Conservation (phyloP, 2,797 vertebrate genomes). For the Macrochelys suwanniensis region DNA sequence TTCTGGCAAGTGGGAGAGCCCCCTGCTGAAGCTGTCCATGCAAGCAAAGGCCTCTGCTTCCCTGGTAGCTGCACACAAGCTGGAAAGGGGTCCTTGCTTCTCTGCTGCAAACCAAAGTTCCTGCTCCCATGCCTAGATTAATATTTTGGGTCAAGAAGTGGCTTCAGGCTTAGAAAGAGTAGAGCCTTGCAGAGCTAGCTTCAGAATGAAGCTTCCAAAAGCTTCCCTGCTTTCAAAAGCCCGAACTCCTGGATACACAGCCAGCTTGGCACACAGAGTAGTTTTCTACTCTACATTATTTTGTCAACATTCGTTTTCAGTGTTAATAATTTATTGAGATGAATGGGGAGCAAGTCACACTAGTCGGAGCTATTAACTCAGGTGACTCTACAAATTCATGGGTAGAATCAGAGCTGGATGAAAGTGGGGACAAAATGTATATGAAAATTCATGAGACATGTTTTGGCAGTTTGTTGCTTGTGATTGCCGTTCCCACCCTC, state of each 20-base stretch:
- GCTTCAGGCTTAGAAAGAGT: background rate
- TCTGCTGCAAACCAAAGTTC: background rate
- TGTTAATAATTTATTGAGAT: slow-evolving; percentile 8
- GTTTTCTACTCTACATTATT: background rate
- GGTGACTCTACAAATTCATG: background rate
- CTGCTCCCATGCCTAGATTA: background rate
- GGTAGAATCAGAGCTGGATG: background rate
- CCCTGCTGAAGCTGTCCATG: background rate
- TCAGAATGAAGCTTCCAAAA: background rate
- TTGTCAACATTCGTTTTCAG: background rate
- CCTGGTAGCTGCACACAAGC: background rate
- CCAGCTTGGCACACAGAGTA: background rate
- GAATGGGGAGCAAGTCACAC: slow-evolving; percentile 22
- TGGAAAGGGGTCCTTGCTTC: background rate
- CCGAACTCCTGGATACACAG: background rate
- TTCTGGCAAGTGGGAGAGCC: slow-evolving; percentile 8
- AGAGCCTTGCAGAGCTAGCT: background rate
- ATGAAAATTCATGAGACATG: background rate
- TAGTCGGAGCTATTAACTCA: background rate
- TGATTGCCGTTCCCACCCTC: slow-evolving; percentile 50
- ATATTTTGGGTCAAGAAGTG: background rate
- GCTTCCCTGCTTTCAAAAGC: background rate
- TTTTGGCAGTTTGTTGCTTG: slow-evolving; percentile 42
- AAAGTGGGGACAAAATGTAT: background rate
- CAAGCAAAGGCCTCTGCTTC: background rate